Evolutionary conservation across 1,140 invertebrate species (phyloP), one percentile per base, ranked within the genome.

Genomic region (Aphaenogaster floridana): DNA sequence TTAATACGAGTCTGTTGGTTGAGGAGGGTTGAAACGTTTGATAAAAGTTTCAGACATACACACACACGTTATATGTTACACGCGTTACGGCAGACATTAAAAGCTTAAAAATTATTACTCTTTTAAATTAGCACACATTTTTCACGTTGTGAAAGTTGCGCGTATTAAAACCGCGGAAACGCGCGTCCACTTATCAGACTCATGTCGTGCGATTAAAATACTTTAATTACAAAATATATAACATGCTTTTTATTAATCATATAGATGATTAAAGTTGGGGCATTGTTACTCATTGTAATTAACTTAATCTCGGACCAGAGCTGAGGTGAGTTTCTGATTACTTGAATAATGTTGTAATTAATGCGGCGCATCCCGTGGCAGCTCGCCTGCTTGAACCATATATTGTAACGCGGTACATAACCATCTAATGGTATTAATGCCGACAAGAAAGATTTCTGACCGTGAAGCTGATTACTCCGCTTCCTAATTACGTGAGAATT

Each of bases 371-470:
- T 36, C 21, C 5, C n/a, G 7, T 45, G n/a, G 48, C 52, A 36
- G 5, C n/a, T 39, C 34, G 36, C 2, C 45, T 39, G 34, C 13
- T 64, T 80, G 34, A n/a, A 39, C 42, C 52, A 34, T 57, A 54
- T 64, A 80, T 69, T 59, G 52, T 34, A 68, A 63, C 21, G 15
- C 39, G n/a, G 1, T 48, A 63, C 52, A 28, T 45, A 71, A 64
- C 50, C 6, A 15, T 52, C 36, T 84, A 84, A 87, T 84, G 66
- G 13, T 48, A 87, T 87, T 87, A 76, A 68, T 66, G 42, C 13
- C 21, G 15, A 71, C n/a, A 85, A 9, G 45, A 50, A 74, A 61
- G 68, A 17, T 34, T 28, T 28, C 48, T 50, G 81, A 64, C 48
- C n/a, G 36, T 48, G 11, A 42, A 86, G 34, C 21, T 76, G 42